Conservation (phyloP, 2,797 vertebrate species). For the Pristis pectinata region DNA sequence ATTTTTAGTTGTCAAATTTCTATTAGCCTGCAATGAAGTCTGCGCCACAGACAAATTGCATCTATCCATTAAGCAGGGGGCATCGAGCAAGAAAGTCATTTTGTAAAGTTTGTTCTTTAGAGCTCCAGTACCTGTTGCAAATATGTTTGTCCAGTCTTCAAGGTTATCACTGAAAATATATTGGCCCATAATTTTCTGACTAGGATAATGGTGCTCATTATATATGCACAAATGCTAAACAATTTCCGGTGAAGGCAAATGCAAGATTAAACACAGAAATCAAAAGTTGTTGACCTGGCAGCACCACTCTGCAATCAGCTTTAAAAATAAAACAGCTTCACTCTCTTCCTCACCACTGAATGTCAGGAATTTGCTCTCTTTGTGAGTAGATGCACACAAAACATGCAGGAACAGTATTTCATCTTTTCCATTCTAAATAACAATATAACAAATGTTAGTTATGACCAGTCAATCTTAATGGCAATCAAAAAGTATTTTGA, state of each 20-base stretch:
- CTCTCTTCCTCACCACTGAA: not conserved
- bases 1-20: conserved; percentile 13
- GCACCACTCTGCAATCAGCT: no score
- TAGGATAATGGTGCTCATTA: not conserved
- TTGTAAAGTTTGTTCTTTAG: not conserved
- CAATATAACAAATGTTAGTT: no score
- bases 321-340: not conserved
- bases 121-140: not conserved
- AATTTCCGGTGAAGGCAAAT: not conserved
- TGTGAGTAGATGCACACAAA: not conserved
- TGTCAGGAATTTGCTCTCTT: not conserved
- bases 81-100: not conserved
- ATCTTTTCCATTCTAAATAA: not conserved
- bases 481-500: no score
- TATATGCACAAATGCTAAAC: not conserved
- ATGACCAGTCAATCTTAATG: no score
- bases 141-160: not conserved
- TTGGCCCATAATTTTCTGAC: not conserved
- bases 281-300: not conserved
- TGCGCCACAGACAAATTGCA: not conserved
- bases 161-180: not conserved
- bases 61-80: not conserved
- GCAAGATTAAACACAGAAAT: not conserved
- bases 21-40: not conserved
- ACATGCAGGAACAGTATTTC: not conserved